Evolutionary conservation across 2,113 vertebrate genomes (phyloP), one percentile per base, ranked within the genome.

Genomic region (Menidia beryllina): DNA sequence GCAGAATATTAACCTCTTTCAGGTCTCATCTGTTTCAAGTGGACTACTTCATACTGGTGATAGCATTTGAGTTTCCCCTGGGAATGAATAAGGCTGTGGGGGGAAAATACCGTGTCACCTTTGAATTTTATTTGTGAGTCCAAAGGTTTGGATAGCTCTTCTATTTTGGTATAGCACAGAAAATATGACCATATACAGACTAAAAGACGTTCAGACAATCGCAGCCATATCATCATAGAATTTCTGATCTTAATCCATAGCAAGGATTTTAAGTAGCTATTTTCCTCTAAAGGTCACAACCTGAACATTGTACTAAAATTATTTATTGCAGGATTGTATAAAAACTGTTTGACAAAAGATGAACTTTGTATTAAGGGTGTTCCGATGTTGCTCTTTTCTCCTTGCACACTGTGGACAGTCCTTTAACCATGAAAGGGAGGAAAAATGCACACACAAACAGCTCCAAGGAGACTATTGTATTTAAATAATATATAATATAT

Each of bases 401-500:
- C 69, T 86, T 84, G 89, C 70, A 90, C 82, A 69, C 48, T 70
- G 84, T 79, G 72, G 79, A 63, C 60, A 53, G 69, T 49, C 55
- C 79, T 34, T n/a, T 84, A 69, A 82, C 85, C 84, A 83, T 70
- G 79, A 87, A 89, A 88, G 82, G 81, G 83, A 89, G 82, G 73
- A 71, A 72, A 71, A 75, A 60, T 67, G 76, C 74, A 63, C 70
- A 77, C 60, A 81, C 58, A 38, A 48, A 65, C 65, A 73, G 81
- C 70, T 81, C 63, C 68, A 61, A 77, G 84, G 77, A 82, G 69
- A 85, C 78, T 75, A 79, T 89, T 84, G 71, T 93, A 91, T 93
- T 93, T 94, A 92, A 86, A 86, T 92, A 86, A 89, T 84, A 88
- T 90, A 83, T 93, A 90, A 92, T 89, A 93, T 93, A 92, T 75